These are phyloP conservation scores for Catharus fuscescens DNA, from an alignment of 2,113 vertebrate genomes.

Conservation along the genomic window DNA sequence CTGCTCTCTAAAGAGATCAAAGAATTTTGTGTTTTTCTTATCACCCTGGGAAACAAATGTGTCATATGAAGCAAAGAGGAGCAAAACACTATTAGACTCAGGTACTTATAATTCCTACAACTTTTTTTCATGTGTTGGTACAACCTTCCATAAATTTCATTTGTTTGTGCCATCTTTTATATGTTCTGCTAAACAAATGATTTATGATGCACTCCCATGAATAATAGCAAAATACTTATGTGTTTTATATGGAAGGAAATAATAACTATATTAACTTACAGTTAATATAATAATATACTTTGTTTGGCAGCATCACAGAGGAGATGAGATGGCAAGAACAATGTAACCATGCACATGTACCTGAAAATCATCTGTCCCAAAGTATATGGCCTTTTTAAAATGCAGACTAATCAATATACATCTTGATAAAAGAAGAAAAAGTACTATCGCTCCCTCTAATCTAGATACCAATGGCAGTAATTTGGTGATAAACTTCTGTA, in stretches of 20 bases:
- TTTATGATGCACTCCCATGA: neutral
- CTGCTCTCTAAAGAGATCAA: neutral
- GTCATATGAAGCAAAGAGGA: neutral
- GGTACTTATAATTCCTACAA: neutral
- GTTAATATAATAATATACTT: neutral
- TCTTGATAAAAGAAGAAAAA: neutral
- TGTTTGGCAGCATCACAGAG: neutral
- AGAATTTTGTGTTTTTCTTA: neutral
- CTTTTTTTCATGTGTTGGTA: neutral
- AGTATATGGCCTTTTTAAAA: neutral
- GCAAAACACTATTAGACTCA: neutral
- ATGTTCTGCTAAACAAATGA: neutral
- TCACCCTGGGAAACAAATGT: neutral
- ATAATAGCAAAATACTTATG: neutral
- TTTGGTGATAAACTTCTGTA: neutral
- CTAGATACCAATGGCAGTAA: neutral
- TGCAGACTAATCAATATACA: neutral
- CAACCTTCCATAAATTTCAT: neutral
- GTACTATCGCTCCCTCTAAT: neutral
- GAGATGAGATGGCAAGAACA: neutral
- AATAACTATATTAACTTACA: neutral
- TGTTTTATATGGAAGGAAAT: neutral
- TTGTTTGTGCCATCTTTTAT: neutral
- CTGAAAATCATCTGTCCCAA: neutral
- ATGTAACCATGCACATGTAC: neutral